These are phyloP conservation scores for Phasia obesa DNA, from an alignment of 2,888 invertebrate species.

Conservation along the genomic window DNA sequence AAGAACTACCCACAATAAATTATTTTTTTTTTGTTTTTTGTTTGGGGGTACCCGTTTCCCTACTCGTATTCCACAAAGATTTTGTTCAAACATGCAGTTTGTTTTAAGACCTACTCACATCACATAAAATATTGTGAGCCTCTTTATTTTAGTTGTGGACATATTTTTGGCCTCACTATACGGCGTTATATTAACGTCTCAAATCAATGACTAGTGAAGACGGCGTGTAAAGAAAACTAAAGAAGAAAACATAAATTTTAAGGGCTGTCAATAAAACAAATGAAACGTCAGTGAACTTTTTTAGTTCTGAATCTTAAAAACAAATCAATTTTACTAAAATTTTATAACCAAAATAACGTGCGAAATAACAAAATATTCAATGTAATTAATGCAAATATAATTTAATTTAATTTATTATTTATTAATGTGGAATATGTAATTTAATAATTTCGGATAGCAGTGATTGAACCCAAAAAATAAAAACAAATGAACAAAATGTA, in stretches of 20 bases:
- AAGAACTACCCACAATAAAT: too few species aligned
- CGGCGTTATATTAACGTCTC: too few species aligned
- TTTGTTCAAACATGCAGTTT: too few species aligned
- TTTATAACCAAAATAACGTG: slow-evolving; percentile 42
- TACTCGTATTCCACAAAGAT: too few species aligned
- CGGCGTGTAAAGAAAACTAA: not conserved
- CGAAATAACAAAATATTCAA: slow-evolving; percentile 41
- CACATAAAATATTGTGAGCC: too few species aligned
- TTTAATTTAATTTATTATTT: slow-evolving; percentile 18
- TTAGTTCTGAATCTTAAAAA: slow-evolving; percentile 10
- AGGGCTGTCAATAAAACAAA: not conserved
- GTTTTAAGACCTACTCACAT: too few species aligned
- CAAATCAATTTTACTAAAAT: slow-evolving; percentile 21
- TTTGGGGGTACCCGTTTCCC: too few species aligned
- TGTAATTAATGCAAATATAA: not conserved
- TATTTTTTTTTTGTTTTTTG: too few species aligned
- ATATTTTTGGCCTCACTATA: too few species aligned
- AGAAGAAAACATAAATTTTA: slow-evolving; percentile 1
- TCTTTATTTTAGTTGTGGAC: too few species aligned
- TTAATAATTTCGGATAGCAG: slow-evolving; percentile 9
- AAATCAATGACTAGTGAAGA: too few species aligned
- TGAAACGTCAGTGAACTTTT: slow-evolving; percentile 31
- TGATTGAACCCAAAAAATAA: slow-evolving; percentile 2
- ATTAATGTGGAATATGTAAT: slow-evolving; percentile 21
- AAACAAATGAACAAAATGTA: not conserved